phyloP scores from a whole-genome alignment of 2,797 vertebrate genomes.

The Protosalanx chinensis region DNA sequence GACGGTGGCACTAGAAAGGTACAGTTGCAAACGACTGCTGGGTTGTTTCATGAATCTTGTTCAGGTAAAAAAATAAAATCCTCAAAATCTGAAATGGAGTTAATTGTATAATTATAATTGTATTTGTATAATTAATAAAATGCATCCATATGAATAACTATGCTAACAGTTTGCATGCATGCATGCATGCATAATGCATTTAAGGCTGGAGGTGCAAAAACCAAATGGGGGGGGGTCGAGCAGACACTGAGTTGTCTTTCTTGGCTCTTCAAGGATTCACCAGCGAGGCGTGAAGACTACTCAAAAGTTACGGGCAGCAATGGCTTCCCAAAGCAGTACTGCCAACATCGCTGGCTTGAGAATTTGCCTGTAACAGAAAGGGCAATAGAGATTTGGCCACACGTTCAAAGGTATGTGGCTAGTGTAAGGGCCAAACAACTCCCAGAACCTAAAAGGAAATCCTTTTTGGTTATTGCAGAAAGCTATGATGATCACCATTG shows the following conservation, averaged over 20 bases:
- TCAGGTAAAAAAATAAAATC: too few species aligned
- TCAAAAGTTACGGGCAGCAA: slow-evolving; percentile 8
- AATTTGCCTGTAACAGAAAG: slow-evolving; percentile 15
- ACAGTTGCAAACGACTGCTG: too few species aligned
- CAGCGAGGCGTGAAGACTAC: slow-evolving; percentile 23
- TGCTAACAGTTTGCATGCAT: neutral
- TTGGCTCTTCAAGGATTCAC: slow-evolving; percentile 23
- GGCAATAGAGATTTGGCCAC: slow-evolving; percentile 12
- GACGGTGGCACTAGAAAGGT: too few species aligned
- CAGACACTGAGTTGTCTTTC: slow-evolving; percentile 15
- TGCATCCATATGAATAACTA: too few species aligned
- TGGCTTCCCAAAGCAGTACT: slow-evolving; percentile 10
- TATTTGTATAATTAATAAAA: too few species aligned
- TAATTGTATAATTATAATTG: too few species aligned
- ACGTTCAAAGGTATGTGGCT: slow-evolving; percentile 15
- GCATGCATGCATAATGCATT: slow-evolving; percentile 22
- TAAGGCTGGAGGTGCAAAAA: slow-evolving; percentile 20
- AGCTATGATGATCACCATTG: slow-evolving; percentile 1
- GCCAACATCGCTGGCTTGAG: slow-evolving; percentile 11
- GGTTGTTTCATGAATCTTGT: too few species aligned
- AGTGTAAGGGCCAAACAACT: slow-evolving; percentile 9
- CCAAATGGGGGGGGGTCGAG: slow-evolving; percentile 17
- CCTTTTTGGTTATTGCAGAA: neutral
- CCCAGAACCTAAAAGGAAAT: slow-evolving; percentile 15
- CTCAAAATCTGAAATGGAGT: too few species aligned